A percentile compares a stretch with the other conserved stretches of the same genome.
Evolutionary conservation across 2,888 invertebrate species (phyloP).

Genomic region (Cancer borealis): DNA sequence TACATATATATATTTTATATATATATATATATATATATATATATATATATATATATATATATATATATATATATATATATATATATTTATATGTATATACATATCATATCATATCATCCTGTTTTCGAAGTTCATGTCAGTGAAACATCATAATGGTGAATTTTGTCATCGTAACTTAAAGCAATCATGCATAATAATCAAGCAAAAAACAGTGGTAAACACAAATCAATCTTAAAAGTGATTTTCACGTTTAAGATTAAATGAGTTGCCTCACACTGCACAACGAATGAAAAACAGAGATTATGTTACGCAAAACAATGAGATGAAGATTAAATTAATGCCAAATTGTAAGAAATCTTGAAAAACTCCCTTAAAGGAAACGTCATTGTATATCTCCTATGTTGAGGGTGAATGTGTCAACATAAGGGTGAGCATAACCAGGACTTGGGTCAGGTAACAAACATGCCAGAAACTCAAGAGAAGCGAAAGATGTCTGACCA

Average conservation of each 20-base stretch:
- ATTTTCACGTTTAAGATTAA: background rate
- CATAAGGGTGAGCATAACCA: constrained; percentile 28
- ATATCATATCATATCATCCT: background rate
- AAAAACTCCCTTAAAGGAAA: background rate
- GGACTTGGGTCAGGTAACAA: constrained; percentile 37
- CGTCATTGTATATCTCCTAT: background rate
- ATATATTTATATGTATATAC: too few species aligned
- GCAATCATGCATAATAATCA: constrained; percentile 5
- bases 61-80: too few species aligned
- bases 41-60: too few species aligned
- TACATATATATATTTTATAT: too few species aligned
- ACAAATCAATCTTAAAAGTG: background rate
- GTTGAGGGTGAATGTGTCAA: background rate
- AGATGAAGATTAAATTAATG: background rate
- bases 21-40: too few species aligned
- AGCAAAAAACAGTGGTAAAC: background rate
- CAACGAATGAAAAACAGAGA: constrained; percentile 5
- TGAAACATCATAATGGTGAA: background rate
- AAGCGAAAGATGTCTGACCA: constrained; percentile 24
- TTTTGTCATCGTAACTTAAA: background rate
- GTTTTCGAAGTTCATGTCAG: background rate
- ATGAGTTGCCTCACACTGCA: background rate
- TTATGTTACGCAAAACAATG: background rate
- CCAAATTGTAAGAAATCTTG: background rate
- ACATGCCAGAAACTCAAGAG: constrained; percentile 54